These are phyloP conservation scores for Eupeodes corollae DNA, from an alignment of 1,140 invertebrate genomes.

Conservation along the genomic window DNA sequence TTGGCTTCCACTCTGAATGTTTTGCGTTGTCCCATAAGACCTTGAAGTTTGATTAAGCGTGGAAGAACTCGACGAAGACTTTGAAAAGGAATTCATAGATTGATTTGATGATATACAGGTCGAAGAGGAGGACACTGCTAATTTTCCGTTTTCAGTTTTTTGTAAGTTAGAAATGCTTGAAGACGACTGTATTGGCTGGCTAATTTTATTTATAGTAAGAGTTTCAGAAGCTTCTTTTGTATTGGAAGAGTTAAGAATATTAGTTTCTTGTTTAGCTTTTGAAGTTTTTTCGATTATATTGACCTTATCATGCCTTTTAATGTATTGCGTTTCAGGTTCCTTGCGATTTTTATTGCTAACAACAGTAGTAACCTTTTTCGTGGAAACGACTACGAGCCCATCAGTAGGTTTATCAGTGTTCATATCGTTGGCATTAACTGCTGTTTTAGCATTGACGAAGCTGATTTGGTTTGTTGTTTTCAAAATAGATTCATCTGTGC, in stretches of 20 bases:
- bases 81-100: no score
- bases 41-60: no score
- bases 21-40: not conserved
- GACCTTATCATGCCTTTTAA: constrained; percentile 25
- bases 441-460: constrained; percentile 45
- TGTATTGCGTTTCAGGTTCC: constrained; percentile 33
- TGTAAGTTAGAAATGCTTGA: no score
- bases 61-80: no score
- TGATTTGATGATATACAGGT: no score
- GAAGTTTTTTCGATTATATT: constrained; percentile 33
- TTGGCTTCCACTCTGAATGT: not conserved
- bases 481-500: constrained; percentile 42
- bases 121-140: no score
- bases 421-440: constrained; percentile 27
- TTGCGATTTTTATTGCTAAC: constrained; percentile 26
- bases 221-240: no score
- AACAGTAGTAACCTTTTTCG: constrained; percentile 40
- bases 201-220: no score
- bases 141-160: no score
- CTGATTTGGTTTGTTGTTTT: constrained; percentile 49
- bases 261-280: constrained; percentile 24
- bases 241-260: constrained; percentile 20
- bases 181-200: no score
- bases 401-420: constrained; percentile 42
- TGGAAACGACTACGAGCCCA: constrained; percentile 42